Conservation (phyloP, 2,797 vertebrate genomes). For the Trematomus bernacchii region DNA sequence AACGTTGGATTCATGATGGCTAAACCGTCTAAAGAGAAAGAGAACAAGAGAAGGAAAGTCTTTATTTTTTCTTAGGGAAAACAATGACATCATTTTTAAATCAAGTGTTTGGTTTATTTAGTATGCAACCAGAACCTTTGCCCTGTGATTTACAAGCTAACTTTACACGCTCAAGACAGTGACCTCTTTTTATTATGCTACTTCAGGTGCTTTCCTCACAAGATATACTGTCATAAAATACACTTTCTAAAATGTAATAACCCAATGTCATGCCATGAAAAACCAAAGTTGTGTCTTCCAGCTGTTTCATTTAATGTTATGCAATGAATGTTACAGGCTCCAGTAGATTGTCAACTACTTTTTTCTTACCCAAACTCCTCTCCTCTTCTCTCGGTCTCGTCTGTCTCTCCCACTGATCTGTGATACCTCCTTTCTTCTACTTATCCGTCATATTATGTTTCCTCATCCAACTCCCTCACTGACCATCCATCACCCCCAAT, state of each 20-base stretch:
- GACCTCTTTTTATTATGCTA: neutral
- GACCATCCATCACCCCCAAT: constrained; percentile 63
- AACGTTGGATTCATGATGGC: no score
- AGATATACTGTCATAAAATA: neutral
- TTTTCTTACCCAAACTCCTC: constrained; percentile 17
- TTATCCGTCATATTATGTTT: constrained; percentile 71
- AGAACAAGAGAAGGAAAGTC: no score
- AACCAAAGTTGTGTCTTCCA: neutral
- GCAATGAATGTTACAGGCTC: neutral
- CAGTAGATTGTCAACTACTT: neutral
- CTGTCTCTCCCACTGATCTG: constrained; percentile 35
- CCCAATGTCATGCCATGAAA: neutral
- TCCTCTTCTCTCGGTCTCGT: constrained; percentile 9
- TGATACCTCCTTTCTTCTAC: constrained; percentile 53
- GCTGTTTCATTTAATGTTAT: neutral
- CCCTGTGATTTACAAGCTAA: neutral
- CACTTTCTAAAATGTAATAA: neutral
- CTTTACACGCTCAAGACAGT: neutral
- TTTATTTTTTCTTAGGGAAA: no score
- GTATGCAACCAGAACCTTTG: neutral
- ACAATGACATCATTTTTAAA: no score
- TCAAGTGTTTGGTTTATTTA: no score
- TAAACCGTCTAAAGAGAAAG: no score
- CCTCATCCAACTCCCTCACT: constrained; percentile 49
- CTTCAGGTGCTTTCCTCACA: neutral